Percentiles rank a stretch among this genome's conserved stretches.
Evolutionary conservation across 2,113 vertebrate species (phyloP).

Genomic region (Hypanus sabinus): DNA sequence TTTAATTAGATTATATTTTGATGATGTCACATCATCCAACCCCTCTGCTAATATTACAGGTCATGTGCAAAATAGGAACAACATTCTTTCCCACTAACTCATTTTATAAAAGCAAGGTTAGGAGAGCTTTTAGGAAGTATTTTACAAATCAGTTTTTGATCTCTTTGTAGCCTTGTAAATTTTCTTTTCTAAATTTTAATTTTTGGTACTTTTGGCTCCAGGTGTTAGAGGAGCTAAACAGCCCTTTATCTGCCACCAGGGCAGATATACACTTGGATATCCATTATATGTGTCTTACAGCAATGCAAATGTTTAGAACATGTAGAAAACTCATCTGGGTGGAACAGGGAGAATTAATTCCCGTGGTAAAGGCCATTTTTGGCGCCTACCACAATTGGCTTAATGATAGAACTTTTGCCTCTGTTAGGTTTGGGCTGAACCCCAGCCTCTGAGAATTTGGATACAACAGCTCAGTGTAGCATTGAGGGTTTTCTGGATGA

Average conservation of each 20-base stretch:
- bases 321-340: background rate
- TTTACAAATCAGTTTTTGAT: background rate
- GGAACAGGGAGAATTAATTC: background rate
- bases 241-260: background rate
- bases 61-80: background rate
- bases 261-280: background rate
- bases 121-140: background rate
- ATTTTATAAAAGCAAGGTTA: background rate
- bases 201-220: background rate
- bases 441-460: background rate
- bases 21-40: background rate
- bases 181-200: background rate
- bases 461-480: background rate
- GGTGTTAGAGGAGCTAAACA: background rate
- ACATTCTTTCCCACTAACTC: too few species aligned
- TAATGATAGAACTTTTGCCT: background rate
- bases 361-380: background rate
- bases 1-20: slow-evolving; percentile 1
- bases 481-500: too few species aligned
- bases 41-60: background rate
- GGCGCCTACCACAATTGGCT: background rate
- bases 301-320: background rate
- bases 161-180: background rate
- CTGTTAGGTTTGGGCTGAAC: background rate
- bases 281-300: background rate